phyloP scores from a whole-genome alignment of 2,797 vertebrate genomes.

The Tinamus major region DNA sequence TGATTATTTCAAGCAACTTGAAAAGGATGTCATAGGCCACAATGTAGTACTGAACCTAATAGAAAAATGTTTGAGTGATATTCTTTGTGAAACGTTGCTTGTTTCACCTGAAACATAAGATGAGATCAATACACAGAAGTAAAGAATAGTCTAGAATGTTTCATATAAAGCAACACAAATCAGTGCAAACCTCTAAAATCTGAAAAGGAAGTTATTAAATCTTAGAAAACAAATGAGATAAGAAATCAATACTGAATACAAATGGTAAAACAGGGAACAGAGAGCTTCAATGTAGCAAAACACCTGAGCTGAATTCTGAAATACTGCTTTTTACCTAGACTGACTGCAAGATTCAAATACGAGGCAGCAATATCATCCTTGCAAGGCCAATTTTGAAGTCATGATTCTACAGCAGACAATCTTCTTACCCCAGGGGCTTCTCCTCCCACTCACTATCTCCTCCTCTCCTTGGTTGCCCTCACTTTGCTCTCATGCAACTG shows the following conservation, averaged over 20 bases:
- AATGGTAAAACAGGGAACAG: background rate
- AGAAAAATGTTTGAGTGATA: background rate
- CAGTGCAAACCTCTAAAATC: background rate
- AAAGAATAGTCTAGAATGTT: background rate
- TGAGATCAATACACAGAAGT: background rate
- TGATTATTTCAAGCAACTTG: background rate
- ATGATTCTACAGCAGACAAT: background rate
- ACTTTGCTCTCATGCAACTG: fast-evolving
- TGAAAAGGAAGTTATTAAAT: background rate
- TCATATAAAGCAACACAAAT: background rate
- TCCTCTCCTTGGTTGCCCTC: background rate
- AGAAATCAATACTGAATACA: background rate
- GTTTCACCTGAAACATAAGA: background rate
- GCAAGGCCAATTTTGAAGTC: background rate
- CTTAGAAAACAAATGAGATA: background rate
- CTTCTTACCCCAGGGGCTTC: background rate
- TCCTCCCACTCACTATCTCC: background rate
- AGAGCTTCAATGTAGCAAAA: background rate
- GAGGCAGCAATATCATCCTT: background rate
- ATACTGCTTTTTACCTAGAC: background rate
- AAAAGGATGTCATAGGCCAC: background rate
- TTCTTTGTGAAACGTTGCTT: background rate
- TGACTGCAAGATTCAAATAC: background rate
- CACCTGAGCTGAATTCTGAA: background rate
- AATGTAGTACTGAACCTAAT: background rate